Evolutionary conservation across 2,113 vertebrate genomes (phyloP), one percentile per base, ranked within the genome.

Genomic region (Pavo muticus): DNA sequence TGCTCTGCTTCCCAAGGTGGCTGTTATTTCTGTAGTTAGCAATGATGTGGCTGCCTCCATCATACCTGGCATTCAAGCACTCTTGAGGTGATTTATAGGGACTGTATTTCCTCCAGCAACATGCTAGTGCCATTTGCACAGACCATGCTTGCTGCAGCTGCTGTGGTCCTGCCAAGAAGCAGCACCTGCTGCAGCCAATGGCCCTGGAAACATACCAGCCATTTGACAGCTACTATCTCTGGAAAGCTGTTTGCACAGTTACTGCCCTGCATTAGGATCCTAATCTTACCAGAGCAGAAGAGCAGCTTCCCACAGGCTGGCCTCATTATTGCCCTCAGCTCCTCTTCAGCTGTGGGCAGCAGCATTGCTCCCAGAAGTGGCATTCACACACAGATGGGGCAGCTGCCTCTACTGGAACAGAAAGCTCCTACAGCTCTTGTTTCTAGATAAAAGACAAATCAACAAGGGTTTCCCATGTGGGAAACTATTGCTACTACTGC

Each of bases 141-240:
- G 71, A 2, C 76, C 8, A 32, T 0, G 0, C 24, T 52, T 25
- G 42, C 52, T 48, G 61, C 64, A n/a, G 39, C 27, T 47, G 52
- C 48, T 47, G 21, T 0, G 0, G 29, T 47, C 29, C 21, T 20
- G 18, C 3, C 35, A 27, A 9, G 63, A 11, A 79, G 25, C 42
- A 71, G n/a, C 61, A 27, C n/a, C 19, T 35, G 40, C 52, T 32
- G 42, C 39, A 30, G 32, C 30, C 5, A 2, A 18, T 25, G 44
- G 73, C 16, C 60, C 37, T 39, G 50, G 29, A 52, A 30, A 74
- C 4, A 15, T 48, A 20, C 27, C 1, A 0, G 15, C 32, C 19
- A 0, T 3, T 29, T 25, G 32, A 37, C 56, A 50, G 50, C 40
- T 24, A 37, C 63, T 37, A 9, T 15, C 59, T 60, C 64, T 42